Percentiles rank a stretch among this genome's conserved stretches.
Evolutionary conservation across 2,113 vertebrate species (phyloP).

Genomic region (Larimichthys crocea): DNA sequence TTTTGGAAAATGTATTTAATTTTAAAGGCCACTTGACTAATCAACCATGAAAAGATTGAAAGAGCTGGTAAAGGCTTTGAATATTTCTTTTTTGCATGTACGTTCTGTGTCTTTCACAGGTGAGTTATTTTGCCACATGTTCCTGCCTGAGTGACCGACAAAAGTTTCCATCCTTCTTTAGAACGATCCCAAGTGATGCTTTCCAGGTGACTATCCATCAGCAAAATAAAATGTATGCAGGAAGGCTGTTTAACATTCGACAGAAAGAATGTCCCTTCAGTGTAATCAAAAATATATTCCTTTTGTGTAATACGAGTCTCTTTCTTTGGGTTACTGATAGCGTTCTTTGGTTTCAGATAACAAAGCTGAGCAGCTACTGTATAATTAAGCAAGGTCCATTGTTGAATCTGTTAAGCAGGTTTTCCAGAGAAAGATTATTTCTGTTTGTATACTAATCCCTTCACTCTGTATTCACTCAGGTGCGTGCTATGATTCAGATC

Average conservation of each 20-base stretch:
- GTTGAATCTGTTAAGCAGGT: neutral
- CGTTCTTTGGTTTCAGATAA: neutral
- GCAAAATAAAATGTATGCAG: neutral
- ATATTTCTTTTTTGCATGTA: no score
- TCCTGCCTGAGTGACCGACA: constrained; percentile 12
- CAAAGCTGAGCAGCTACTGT: no score
- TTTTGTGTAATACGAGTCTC: neutral
- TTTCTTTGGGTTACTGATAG: neutral
- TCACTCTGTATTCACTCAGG: constrained; percentile 27
- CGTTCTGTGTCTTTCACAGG: no score
- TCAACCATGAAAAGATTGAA: neutral
- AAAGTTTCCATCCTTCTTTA: constrained; percentile 46
- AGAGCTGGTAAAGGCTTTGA: neutral
- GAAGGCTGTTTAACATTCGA: neutral
- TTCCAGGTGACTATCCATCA: constrained; percentile 27
- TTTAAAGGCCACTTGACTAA: neutral
- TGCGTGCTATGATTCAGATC: constrained; percentile 63
- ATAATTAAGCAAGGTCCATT: neutral
- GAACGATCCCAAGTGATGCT: constrained; percentile 49
- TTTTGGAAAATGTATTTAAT: neutral
- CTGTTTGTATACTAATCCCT: neutral
- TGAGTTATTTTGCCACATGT: constrained; percentile 58
- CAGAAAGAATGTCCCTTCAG: neutral
- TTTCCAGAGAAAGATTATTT: neutral
- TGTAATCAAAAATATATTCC: neutral